Base-by-base conservation (phyloP, 2,113 vertebrate species). In the Petroica traversi region DNA sequence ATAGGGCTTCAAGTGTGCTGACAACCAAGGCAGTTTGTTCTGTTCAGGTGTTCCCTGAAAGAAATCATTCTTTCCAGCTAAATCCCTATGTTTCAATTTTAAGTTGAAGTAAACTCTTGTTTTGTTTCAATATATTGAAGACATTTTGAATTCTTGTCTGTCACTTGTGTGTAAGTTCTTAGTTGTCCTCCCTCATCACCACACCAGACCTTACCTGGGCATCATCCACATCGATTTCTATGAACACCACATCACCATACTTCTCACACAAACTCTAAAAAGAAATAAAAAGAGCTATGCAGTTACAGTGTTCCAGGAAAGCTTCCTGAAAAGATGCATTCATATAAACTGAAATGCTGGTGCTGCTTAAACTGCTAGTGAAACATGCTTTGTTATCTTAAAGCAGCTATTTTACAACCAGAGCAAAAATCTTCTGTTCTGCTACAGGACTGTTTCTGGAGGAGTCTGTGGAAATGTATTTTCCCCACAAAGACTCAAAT, bases 141-240 rank as follows among this genome's bases (percentile, higher is more conserved):
- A 26, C 10, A 57, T 46, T 64, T 24, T 11, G 41, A 75, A 20
- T 46, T 55, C 28, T 69, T 29, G 5, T 25, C 2, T 54, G 9
- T 45, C 46, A 80, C 22, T 88, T 46, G 4, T 12, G 8, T 67
- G 19, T 6, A 62, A 46, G 11, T 59, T 18, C 26, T 16, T 40
- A 86, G 22, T 34, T 74, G 26, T 33, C 5, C 14, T 38, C 22
- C 40, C 23, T 71, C 20, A 59, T 16, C 18, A 48, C 7, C 5
- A 63, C 14, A 20, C 31, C 22, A 8, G 19, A 94, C 55, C 98
- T 76, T 98, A 99, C 99, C 78, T 34, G 58, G 83, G 98, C 98
- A 1, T 99, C 98, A 78, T 99, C 99, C 96, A 99, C 98, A 16
- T 99, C 99, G 19, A 99, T 98, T 98, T 99, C 99, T 15, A 99